These are phyloP conservation scores for Onthophagus taurus DNA, from an alignment of 1,140 invertebrate species.

Conservation along the genomic window DNA sequence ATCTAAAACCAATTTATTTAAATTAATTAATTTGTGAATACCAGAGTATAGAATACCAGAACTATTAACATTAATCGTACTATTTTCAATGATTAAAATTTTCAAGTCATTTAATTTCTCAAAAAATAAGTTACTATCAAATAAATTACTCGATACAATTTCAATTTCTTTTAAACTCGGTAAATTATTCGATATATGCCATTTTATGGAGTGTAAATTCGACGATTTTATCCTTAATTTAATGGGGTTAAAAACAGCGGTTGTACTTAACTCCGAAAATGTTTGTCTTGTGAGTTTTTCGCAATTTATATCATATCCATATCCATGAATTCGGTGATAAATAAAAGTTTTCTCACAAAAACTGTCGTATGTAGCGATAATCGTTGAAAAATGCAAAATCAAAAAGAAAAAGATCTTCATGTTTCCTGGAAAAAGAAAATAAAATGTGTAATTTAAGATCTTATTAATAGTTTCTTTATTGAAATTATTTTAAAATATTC, in stretches of 20 bases:
- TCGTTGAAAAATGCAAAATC: not conserved
- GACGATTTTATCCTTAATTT: slow-evolving; percentile 27
- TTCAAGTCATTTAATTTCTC: slow-evolving; percentile 13
- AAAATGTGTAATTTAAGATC: too few relatives aligned
- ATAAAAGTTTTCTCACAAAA: slow-evolving; percentile 7
- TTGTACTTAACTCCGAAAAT: slow-evolving; percentile 23
- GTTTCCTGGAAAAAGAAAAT: too few relatives aligned
- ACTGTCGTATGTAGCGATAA: not conserved
- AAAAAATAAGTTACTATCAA: not conserved
- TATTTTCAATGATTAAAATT: slow-evolving; percentile 12
- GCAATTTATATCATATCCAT: slow-evolving; percentile 31
- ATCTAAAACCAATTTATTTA: slow-evolving; percentile 22
- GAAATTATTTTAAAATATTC: too few relatives aligned
- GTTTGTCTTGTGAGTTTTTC: slow-evolving; percentile 20
- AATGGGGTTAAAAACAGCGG: slow-evolving; percentile 29
- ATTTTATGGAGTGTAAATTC: slow-evolving; percentile 19
- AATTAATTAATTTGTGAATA: slow-evolving; percentile 17
- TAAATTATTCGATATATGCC: slow-evolving; percentile 25
- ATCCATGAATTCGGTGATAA: slow-evolving; percentile 27
- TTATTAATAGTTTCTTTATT: too few relatives aligned
- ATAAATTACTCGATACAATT: not conserved
- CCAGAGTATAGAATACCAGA: not conserved
- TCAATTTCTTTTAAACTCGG: slow-evolving; percentile 22
- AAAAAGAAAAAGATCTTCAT: too few relatives aligned
- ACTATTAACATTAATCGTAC: not conserved